phyloP scores from a whole-genome alignment of 37 sponge, comb jelly and placozoan species.

The Aphrocallistes beatrix region DNA sequence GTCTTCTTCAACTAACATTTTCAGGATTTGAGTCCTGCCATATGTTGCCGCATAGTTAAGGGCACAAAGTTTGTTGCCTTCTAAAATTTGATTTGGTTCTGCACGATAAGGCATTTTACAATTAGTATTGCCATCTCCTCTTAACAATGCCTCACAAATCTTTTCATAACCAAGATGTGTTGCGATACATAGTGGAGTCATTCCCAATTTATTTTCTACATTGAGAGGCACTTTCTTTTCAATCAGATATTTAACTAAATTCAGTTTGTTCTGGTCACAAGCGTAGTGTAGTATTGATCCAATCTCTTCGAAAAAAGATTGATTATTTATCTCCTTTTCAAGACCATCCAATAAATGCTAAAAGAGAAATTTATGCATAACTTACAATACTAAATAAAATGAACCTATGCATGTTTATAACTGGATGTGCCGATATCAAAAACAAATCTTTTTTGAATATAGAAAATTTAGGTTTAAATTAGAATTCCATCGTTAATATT shows the following conservation, averaged over 20 bases:
- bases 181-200: constrained; percentile 14
- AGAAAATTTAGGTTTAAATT: no score
- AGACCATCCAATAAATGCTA: no score
- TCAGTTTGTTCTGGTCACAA: constrained; percentile 1
- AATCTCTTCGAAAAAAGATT: background rate
- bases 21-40: background rate
- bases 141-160: background rate
- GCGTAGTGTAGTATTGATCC: constrained; percentile 10
- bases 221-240: background rate
- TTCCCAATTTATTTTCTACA: background rate
- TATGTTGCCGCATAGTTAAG: background rate
- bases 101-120: background rate
- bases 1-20: background rate
- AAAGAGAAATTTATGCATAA: no score
- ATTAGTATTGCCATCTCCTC: no score
- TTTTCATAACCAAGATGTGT: background rate
- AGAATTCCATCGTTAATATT: no score
- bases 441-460: no score
- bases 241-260: background rate
- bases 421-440: no score
- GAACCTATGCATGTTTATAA: no score
- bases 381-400: no score
- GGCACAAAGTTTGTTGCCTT: background rate
- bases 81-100: background rate
- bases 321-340: no score